Conservation (phyloP, 2,888 invertebrate species). For the Morpho achilles region DNA sequence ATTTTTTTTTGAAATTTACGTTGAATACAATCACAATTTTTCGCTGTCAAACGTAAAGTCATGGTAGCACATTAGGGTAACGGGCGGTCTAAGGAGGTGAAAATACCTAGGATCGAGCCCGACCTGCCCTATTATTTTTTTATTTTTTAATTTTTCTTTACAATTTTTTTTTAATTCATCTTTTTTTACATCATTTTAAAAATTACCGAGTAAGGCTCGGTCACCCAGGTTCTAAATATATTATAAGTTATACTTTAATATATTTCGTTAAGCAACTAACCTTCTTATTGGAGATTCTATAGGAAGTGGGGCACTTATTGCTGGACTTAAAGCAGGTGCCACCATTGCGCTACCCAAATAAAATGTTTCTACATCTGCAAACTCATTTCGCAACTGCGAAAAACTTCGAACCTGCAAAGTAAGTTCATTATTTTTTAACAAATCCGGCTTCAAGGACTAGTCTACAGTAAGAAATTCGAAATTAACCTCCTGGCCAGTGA, state of each 20-base stretch:
- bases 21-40: too few relatives aligned
- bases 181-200: too few relatives aligned
- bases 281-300: conserved; percentile 70
- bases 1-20: too few relatives aligned
- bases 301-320: conserved; percentile 62
- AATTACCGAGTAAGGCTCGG: too few relatives aligned
- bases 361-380: conserved; percentile 94
- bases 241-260: not conserved
- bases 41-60: too few relatives aligned
- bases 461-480: not conserved
- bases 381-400: conserved; percentile 94
- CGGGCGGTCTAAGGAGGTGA: too few relatives aligned
- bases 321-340: conserved; percentile 63
- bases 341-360: conserved; percentile 82
- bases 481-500: conserved; percentile 91
- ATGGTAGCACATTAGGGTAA: too few relatives aligned
- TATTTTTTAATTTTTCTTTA: too few relatives aligned
- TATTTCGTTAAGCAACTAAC: conserved; percentile 32
- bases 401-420: conserved; percentile 89
- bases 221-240: not conserved
- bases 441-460: not conserved
- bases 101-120: too few relatives aligned
- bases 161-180: too few relatives aligned
- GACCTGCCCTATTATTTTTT: too few relatives aligned
- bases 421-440: not conserved